A percentile compares a stretch with the other conserved stretches of the same genome.
Evolutionary conservation across 2,888 invertebrate genomes (phyloP).

Genomic region (Spisula subtruncata): DNA sequence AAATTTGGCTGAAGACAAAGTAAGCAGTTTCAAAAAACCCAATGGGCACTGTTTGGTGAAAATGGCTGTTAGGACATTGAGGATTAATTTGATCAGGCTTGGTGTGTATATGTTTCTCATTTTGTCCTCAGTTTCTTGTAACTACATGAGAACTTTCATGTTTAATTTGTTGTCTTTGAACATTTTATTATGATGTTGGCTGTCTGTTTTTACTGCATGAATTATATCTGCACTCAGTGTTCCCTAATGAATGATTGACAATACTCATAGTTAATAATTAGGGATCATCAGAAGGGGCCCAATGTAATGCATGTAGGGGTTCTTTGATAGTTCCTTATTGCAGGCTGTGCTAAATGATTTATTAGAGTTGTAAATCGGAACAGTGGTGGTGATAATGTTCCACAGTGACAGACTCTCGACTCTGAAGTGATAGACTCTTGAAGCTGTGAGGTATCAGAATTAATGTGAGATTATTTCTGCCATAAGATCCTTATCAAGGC

Average conservation of each 20-base stretch:
- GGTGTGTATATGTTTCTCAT: neutral
- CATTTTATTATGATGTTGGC: slow-evolving; percentile 18
- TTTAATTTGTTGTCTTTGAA: slow-evolving; percentile 21
- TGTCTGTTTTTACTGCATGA: neutral
- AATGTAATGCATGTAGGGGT: slow-evolving; percentile 37
- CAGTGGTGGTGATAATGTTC: slow-evolving; percentile 49
- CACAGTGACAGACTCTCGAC: slow-evolving; percentile 36
- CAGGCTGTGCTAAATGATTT: slow-evolving; percentile 38
- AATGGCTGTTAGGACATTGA: no score
- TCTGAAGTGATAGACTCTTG: slow-evolving; percentile 43
- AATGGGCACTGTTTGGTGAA: no score
- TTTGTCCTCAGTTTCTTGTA: neutral
- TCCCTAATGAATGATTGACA: slow-evolving; percentile 25
- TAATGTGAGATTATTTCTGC: slow-evolving; percentile 39
- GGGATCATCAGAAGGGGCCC: slow-evolving; percentile 36
- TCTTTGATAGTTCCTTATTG: slow-evolving; percentile 29
- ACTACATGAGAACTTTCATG: neutral
- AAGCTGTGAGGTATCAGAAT: slow-evolving; percentile 24
- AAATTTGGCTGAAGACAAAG: no score
- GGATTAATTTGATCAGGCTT: neutral
- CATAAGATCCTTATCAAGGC: slow-evolving; percentile 38
- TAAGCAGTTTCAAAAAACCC: no score
- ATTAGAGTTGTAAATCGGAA: slow-evolving; percentile 44
- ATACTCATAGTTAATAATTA: slow-evolving; percentile 27
- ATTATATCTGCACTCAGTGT: neutral